Conservation (phyloP, 2,113 vertebrate genomes). For the Chauna torquata region DNA sequence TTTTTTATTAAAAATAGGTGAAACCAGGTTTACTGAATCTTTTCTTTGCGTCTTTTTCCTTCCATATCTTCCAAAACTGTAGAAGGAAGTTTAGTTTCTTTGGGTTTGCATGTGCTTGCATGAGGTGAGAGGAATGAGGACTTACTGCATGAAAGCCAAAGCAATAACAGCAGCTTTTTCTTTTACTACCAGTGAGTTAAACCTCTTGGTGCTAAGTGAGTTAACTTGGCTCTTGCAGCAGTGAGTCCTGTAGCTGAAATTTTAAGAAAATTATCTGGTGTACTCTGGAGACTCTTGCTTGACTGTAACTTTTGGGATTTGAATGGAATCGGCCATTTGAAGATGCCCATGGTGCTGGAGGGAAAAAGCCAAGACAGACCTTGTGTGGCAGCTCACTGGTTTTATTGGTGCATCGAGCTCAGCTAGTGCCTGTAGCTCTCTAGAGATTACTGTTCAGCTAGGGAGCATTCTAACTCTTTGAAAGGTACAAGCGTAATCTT, state of each 20-base stretch:
- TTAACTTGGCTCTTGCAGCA: background rate
- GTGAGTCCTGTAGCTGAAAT: background rate
- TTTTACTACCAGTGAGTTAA: background rate
- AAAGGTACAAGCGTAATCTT: background rate
- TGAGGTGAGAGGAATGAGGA: background rate
- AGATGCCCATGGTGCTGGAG: background rate
- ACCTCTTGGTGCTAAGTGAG: too few species aligned
- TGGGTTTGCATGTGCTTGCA: background rate
- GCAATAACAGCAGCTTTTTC: background rate
- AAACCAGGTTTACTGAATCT: fast-evolving
- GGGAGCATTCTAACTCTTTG: background rate
- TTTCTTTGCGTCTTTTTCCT: background rate
- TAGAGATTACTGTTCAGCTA: background rate
- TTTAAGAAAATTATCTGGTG: background rate
- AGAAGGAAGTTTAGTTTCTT: background rate
- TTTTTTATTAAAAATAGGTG: background rate
- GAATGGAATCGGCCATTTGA: background rate
- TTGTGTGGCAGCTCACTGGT: background rate
- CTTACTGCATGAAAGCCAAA: background rate
- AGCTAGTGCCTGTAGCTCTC: background rate
- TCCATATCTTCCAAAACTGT: background rate
- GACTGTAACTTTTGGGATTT: background rate
- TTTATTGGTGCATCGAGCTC: background rate
- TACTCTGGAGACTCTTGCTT: background rate
- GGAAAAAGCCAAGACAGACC: background rate